phyloP scores from a whole-genome alignment of 2,888 invertebrate genomes.

The Calephelis perditalis region DNA sequence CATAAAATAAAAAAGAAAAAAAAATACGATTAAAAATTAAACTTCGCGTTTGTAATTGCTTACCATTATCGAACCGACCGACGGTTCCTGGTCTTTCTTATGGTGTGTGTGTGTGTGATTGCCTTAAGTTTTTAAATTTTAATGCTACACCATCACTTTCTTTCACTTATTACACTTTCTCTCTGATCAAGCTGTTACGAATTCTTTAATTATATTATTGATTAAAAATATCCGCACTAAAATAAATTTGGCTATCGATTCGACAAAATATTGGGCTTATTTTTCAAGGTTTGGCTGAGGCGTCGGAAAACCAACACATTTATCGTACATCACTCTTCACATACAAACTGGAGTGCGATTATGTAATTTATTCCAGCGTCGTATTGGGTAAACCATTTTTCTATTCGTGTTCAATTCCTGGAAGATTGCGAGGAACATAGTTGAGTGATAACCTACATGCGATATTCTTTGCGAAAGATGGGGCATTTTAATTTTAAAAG shows the following conservation, averaged over 20 bases:
- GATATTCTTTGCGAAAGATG: not conserved
- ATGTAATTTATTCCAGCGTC: conserved; percentile 69
- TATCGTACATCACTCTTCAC: conserved; percentile 56
- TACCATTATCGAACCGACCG: too few species aligned
- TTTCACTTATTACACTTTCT: too few species aligned
- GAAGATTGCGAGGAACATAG: conserved; percentile 28
- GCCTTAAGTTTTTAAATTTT: too few species aligned
- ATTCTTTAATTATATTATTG: not conserved
- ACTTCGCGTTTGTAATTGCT: too few species aligned
- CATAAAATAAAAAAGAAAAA: too few species aligned
- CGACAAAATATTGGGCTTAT: conserved; percentile 57
- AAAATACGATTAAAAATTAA: too few species aligned
- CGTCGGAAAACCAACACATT: conserved; percentile 62
- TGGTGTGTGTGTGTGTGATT: too few species aligned
- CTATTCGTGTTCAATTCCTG: conserved; percentile 44
- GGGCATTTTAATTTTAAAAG: too few species aligned
- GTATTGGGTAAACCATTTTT: conserved; percentile 63
- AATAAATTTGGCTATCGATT: conserved; percentile 66
- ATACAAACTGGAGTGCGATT: conserved; percentile 65
- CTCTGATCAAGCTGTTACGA: too few species aligned
- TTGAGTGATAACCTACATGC: conserved; percentile 16
- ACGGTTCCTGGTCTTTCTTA: too few species aligned
- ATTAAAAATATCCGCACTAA: conserved; percentile 43
- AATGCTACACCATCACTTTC: too few species aligned
- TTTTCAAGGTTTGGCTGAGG: conserved; percentile 57